Percentiles rank a stretch among this genome's conserved stretches.
phyloP scores from a whole-genome alignment of 1,140 invertebrate species.

The Penaeus indicus region DNA sequence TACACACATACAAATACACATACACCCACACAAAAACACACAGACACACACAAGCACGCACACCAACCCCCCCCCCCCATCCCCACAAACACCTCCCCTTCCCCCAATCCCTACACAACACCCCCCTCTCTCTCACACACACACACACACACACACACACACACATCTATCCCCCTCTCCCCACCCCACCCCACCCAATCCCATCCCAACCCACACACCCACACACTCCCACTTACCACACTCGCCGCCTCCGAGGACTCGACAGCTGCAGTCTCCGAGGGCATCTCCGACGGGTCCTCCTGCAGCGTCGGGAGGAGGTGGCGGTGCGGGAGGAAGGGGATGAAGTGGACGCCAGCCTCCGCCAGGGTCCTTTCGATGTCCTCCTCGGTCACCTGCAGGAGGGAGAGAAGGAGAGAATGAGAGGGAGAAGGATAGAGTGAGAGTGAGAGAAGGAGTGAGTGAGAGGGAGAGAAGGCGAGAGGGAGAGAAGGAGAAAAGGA shows the following conservation, averaged over 20 bases:
- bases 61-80: no score
- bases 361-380: slow-evolving; percentile 91
- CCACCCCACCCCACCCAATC: neutral
- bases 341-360: slow-evolving; percentile 78
- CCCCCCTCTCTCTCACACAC: slow-evolving; percentile 1
- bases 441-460: neutral
- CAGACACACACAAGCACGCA: neutral
- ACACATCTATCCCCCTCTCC: neutral
- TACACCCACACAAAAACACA: neutral
- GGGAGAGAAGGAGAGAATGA: neutral
- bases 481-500: neutral
- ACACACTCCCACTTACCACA: neutral
- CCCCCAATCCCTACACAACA: neutral
- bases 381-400: slow-evolving; percentile 83
- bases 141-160: slow-evolving; percentile 53
- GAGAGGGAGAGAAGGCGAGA: neutral
- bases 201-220: neutral
- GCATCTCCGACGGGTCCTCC: slow-evolving; percentile 36
- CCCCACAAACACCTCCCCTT: neutral
- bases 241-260: neutral
- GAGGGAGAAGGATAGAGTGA: neutral
- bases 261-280: no score
- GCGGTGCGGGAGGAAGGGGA: slow-evolving; percentile 70
- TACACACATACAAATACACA: no score
- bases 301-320: slow-evolving; percentile 58